Evolutionary conservation across 2,888 invertebrate genomes (phyloP).

Genomic region (Drosophila limbata): DNA sequence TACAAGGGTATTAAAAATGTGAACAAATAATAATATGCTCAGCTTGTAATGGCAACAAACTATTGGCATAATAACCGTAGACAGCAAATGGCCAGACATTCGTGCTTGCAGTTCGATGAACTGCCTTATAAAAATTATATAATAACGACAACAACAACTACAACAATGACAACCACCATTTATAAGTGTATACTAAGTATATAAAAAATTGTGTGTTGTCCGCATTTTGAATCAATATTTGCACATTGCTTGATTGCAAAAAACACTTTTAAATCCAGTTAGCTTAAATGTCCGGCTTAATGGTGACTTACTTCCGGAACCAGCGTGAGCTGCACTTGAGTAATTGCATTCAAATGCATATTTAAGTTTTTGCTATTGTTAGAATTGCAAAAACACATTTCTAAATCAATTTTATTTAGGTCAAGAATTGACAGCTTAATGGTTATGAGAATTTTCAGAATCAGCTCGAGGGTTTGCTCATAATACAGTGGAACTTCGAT

Average conservation of each 20-base stretch:
- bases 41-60: slow-evolving; percentile 51
- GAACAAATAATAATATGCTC: slow-evolving; percentile 13
- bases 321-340: background rate
- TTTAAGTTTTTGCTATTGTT: background rate
- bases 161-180: slow-evolving; percentile 7
- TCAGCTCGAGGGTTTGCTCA: background rate
- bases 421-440: slow-evolving; percentile 1
- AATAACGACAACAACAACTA: slow-evolving; percentile 28
- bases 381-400: background rate
- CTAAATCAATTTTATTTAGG: slow-evolving; percentile 3
- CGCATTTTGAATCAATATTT: slow-evolving; percentile 24
- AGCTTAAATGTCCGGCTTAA: background rate
- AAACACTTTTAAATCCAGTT: slow-evolving; percentile 19
- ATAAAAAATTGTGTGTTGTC: background rate
- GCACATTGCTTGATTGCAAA: slow-evolving; percentile 2
- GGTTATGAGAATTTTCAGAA: background rate
- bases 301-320: slow-evolving; percentile 6
- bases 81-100: slow-evolving; percentile 34
- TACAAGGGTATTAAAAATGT: background rate
- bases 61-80: slow-evolving; percentile 52
- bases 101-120: slow-evolving; percentile 70
- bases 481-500: no score
- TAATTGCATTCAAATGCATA: slow-evolving; percentile 12
- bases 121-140: slow-evolving; percentile 36
- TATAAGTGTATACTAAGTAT: background rate